phyloP scores from a whole-genome alignment of 1,140 invertebrate species.

The Doryteuthis pealeii region DNA sequence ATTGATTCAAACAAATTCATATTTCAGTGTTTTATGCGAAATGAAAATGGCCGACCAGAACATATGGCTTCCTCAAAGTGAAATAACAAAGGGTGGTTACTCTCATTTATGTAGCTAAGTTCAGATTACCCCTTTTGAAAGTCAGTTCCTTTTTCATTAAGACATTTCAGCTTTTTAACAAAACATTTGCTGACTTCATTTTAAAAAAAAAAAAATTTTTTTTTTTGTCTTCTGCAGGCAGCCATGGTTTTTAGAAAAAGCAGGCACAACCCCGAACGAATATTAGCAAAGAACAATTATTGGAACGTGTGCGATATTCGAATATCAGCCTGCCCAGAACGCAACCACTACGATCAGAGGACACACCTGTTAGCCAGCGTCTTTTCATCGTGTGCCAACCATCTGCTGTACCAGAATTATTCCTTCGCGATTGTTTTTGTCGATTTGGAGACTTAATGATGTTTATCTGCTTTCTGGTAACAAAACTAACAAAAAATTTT shows the following conservation, averaged over 20 bases:
- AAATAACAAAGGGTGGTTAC: too few species aligned
- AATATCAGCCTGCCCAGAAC: conserved; percentile 71
- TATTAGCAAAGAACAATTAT: conserved; percentile 28
- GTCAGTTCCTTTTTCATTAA: too few species aligned
- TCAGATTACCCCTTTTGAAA: too few species aligned
- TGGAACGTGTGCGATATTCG: conserved; percentile 63
- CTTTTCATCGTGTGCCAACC: conserved; percentile 67
- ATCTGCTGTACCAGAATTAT: conserved; percentile 74
- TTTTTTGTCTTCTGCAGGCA: conserved; percentile 34
- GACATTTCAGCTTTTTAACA: too few species aligned
- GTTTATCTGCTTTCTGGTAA: conserved; percentile 85
- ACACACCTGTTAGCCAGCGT: conserved; percentile 70
- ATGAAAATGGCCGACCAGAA: too few species aligned
- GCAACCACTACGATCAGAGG: conserved; percentile 73
- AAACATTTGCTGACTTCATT: too few species aligned
- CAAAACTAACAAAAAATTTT: too few species aligned
- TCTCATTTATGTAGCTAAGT: too few species aligned
- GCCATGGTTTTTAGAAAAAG: conserved; percentile 49
- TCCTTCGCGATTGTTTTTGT: conserved; percentile 86
- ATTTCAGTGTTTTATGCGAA: too few species aligned
- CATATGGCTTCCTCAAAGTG: too few species aligned
- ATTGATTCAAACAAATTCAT: too few species aligned
- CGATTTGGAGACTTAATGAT: conserved; percentile 93
- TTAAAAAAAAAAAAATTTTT: too few species aligned
- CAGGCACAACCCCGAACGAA: conserved; percentile 46